Percentiles rank a stretch among this genome's conserved stretches.
Conservation (phyloP, 2,888 invertebrate genomes). For the Dorcus hopei region DNA sequence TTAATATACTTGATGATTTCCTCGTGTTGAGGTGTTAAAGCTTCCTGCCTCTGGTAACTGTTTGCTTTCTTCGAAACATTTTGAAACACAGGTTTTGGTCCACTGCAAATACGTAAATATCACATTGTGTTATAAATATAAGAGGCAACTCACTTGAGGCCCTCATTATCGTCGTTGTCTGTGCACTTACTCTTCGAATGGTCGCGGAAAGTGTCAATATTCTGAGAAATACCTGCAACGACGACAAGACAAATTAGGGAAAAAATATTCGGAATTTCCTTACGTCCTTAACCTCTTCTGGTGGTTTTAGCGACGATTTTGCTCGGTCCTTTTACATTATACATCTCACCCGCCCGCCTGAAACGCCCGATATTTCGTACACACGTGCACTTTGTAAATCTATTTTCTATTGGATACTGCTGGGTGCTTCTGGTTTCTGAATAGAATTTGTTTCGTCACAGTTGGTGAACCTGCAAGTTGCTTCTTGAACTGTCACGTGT, state of each 20-base stretch:
- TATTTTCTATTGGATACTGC: too few relatives aligned
- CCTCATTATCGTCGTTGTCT: slow-evolving; percentile 65
- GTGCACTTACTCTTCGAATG: slow-evolving; percentile 66
- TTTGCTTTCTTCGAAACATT: slow-evolving; percentile 46
- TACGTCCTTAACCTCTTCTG: slow-evolving; percentile 72
- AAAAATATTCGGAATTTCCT: slow-evolving; percentile 50
- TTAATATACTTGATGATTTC: slow-evolving; percentile 83
- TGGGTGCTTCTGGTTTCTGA: too few relatives aligned
- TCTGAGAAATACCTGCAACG: slow-evolving; percentile 70
- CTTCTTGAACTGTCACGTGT: too few relatives aligned
- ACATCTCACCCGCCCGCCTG: slow-evolving; percentile 57
- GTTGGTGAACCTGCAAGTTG: too few relatives aligned
- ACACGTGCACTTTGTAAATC: too few relatives aligned
- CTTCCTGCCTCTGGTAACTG: slow-evolving; percentile 55
- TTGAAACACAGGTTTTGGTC: slow-evolving; percentile 80
- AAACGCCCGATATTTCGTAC: not conserved
- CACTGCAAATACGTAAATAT: slow-evolving; percentile 48
- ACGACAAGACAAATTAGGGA: slow-evolving; percentile 6
- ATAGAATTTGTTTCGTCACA: too few relatives aligned
- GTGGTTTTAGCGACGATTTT: slow-evolving; percentile 85
- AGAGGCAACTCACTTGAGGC: slow-evolving; percentile 56
- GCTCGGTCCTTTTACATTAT: slow-evolving; percentile 85
- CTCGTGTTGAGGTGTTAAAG: slow-evolving; percentile 76
- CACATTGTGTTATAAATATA: not conserved
- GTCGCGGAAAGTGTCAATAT: slow-evolving; percentile 74